Evolutionary conservation across 2,888 invertebrate genomes (phyloP).

Genomic region (Hyposoter dolosus): DNA sequence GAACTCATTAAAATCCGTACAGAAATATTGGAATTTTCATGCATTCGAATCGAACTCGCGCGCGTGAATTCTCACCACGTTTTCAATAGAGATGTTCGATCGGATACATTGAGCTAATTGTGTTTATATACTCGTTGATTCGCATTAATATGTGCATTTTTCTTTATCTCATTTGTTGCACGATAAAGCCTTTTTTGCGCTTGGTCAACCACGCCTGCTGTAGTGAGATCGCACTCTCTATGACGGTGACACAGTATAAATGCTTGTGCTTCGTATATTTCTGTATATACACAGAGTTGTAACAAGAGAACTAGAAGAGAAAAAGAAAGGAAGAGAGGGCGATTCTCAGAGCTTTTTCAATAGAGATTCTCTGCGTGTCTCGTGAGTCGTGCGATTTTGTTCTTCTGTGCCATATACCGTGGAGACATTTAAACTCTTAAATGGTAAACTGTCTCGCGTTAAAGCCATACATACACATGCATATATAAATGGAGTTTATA

Average conservation of each 20-base stretch:
- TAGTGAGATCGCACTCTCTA: conserved; percentile 63
- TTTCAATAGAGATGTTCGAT: not conserved
- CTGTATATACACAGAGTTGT: not conserved
- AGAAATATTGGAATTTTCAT: not conserved
- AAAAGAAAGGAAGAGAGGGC: conserved; percentile 10
- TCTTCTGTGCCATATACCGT: conserved; percentile 12
- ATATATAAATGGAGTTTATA: conserved; percentile 4
- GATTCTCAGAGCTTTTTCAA: conserved; percentile 53
- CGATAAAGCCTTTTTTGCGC: conserved; percentile 75
- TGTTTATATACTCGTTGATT: conserved; percentile 25
- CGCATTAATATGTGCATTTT: conserved; percentile 53
- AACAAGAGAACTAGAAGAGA: conserved; percentile 6
- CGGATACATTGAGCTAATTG: conserved; percentile 24
- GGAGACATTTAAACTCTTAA: conserved; percentile 64
- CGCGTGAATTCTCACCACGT: not conserved
- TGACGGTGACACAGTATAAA: conserved; percentile 39
- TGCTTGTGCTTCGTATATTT: not conserved
- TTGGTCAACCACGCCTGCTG: conserved; percentile 81
- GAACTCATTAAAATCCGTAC: not conserved
- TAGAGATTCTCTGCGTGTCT: conserved; percentile 41
- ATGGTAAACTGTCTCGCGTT: conserved; percentile 62
- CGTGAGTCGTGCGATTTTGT: conserved; percentile 48
- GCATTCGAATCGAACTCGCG: not conserved
- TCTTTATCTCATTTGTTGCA: conserved; percentile 3
- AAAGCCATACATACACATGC: conserved; percentile 26